Conservation (phyloP, 2,888 invertebrate species). For the Venustoraphidia nigricollis region DNA sequence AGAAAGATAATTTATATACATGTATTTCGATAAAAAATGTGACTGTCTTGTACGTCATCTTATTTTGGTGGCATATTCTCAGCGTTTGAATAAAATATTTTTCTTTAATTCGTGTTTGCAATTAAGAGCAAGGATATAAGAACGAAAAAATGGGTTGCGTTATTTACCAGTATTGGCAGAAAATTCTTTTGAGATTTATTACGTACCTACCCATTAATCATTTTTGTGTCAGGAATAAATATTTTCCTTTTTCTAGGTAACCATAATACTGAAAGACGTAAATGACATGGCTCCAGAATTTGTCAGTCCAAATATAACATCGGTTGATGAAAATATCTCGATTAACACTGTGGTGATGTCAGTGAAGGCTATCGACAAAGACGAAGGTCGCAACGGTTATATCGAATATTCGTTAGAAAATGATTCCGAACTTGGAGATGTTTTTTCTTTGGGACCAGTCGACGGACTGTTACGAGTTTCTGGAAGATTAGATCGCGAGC, state of each 20-base stretch:
- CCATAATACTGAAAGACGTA: slow-evolving; percentile 73
- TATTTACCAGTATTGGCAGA: no score
- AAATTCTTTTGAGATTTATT: no score
- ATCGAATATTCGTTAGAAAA: slow-evolving; percentile 73
- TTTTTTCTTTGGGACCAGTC: slow-evolving; percentile 70
- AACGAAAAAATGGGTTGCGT: no score
- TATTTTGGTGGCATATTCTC: no score
- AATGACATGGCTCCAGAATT: slow-evolving; percentile 87
- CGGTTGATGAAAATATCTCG: slow-evolving; percentile 72
- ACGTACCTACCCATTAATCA: no score
- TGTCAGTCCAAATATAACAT: slow-evolving; percentile 60
- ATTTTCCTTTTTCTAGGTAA: slow-evolving; percentile 45
- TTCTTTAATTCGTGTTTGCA: no score
- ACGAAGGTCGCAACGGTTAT: slow-evolving; percentile 79
- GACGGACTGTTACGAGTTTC: slow-evolving; percentile 78
- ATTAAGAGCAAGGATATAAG: no score
- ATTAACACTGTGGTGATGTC: slow-evolving; percentile 77
- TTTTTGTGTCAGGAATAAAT: neutral
- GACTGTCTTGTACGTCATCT: no score
- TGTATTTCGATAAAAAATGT: no score
- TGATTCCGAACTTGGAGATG: slow-evolving; percentile 42
- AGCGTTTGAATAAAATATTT: no score
- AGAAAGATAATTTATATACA: no score
- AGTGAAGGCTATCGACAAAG: slow-evolving; percentile 75
- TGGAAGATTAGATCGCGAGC: slow-evolving; percentile 74